Evolutionary conservation across 2,113 vertebrate genomes (phyloP).

Genomic region (Petaurus breviceps): DNA sequence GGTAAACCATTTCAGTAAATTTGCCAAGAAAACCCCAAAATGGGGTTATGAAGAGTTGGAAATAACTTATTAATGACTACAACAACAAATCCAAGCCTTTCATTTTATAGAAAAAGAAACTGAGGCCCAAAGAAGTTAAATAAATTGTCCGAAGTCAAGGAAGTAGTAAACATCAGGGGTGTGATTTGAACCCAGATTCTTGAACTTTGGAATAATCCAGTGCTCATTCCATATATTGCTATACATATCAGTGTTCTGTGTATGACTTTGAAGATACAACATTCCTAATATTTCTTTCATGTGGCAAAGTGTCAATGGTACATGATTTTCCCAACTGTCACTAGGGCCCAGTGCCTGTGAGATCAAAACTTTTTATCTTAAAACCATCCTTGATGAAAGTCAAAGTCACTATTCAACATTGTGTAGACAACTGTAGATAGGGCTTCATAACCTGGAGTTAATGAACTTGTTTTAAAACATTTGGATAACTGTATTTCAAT

Average conservation of each 20-base stretch:
- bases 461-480: neutral
- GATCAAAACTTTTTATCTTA: conserved; percentile 44
- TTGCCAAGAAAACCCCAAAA: neutral
- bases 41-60: neutral
- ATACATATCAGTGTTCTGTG: neutral
- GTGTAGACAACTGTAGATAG: neutral
- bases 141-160: neutral
- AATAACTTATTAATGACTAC: neutral
- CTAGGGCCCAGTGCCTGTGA: conserved; percentile 33
- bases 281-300: neutral
- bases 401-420: conserved; percentile 17
- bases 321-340: conserved; percentile 29
- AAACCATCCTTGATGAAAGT: conserved; percentile 43
- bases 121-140: neutral
- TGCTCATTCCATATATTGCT: neutral
- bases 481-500: neutral
- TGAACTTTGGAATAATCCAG: neutral
- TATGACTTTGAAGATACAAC: neutral
- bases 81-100: neutral
- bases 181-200: neutral
- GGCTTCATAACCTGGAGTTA: neutral
- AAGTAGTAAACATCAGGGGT: neutral
- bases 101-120: neutral
- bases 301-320: neutral
- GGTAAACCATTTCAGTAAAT: neutral